Base-by-base conservation (phyloP, 2,888 invertebrate species). In the Coelopa pilipes region DNA sequence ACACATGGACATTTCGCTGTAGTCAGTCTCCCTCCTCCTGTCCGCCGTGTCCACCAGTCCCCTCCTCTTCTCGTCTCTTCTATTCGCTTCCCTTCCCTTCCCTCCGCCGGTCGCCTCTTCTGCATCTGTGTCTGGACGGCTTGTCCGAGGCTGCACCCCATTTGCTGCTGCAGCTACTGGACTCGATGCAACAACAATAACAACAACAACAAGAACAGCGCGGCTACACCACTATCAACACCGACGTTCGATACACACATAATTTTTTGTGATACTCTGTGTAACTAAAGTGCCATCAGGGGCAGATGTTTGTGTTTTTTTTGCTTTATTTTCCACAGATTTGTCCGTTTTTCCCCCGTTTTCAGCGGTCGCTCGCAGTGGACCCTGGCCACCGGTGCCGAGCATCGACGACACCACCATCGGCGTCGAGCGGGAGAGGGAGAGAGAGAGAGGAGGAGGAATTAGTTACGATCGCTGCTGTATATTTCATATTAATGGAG, bases 391-490 rank as follows among this genome's bases (percentile, higher is more conserved):
- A 50, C 49, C 50, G 66, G 13, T 66, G 21, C 19, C 57, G 59
- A 68, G n/a, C 57, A 19, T n/a, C 57, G 55, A 10, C 66, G 21
- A 9, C 65, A 65, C 24, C 34, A 72, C 12, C 62, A 70, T 11
- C 72, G 65, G 9, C n/a, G 19, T 21, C 45, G 49, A 34, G 50
- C 15, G 10, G 49, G 90, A 80, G 93, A 92, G 85, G 59, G 21
- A 46, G 60, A 10, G 9, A 11, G 46, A 2, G 47, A n/a, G 46
- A 69, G 55, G n/a, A 59, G 69, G 46, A 69, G 24, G 60, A 60
- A 70, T 70, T 24, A 24, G 17, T 68, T 34, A n/a, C 55, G 24
- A 55, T 45, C 34, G 53, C 34, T 53, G 17, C 5, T 45, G 17
- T 5, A 34, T 53, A 34, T 53, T 45, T 4, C 7, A 34, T 34